Conservation (phyloP, 2,888 invertebrate genomes). For the Shargacucullia verbasci region DNA sequence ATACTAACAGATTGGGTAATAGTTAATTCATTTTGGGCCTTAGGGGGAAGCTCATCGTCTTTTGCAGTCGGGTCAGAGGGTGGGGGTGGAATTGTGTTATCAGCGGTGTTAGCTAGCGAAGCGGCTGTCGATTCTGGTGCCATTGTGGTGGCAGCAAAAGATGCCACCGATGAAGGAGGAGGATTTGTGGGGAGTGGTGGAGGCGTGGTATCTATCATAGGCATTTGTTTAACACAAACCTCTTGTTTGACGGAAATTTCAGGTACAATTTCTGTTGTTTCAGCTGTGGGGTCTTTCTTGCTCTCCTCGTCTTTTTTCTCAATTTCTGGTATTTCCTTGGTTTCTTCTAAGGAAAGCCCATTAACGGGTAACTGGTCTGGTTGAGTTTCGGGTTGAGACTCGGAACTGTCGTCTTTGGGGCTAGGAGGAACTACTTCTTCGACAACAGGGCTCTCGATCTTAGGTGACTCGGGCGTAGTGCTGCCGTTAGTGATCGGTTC, state of each 20-base stretch:
- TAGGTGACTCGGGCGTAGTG: slow-evolving; percentile 80
- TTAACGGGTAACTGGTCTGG: slow-evolving; percentile 82
- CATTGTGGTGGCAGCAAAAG: slow-evolving; percentile 92
- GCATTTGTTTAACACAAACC: slow-evolving; percentile 89
- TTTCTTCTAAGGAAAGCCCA: slow-evolving; percentile 80
- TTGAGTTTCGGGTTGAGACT: slow-evolving; percentile 65
- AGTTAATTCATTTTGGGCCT: slow-evolving; percentile 48
- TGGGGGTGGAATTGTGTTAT: slow-evolving; percentile 71
- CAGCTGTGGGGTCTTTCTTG: slow-evolving; percentile 75
- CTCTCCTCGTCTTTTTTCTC: slow-evolving; percentile 65
- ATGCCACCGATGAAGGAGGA: slow-evolving; percentile 93
- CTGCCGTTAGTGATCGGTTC: slow-evolving; percentile 85
- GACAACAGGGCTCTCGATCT: slow-evolving; percentile 62
- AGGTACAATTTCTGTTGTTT: slow-evolving; percentile 76
- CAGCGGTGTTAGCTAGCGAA: slow-evolving; percentile 82
- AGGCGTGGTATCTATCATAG: slow-evolving; percentile 91
- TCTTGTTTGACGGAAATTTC: slow-evolving; percentile 85
- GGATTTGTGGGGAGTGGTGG: slow-evolving; percentile 93
- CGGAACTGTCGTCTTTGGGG: slow-evolving; percentile 66
- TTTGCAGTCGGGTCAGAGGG: slow-evolving; percentile 67
- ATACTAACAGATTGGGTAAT: slow-evolving; percentile 52
- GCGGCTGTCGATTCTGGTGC: slow-evolving; percentile 86
- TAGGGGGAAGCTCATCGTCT: slow-evolving; percentile 59
- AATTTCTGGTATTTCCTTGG: slow-evolving; percentile 67
- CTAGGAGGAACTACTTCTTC: slow-evolving; percentile 58